phyloP scores from a whole-genome alignment of 2,797 vertebrate species.

The Rachycentron canadum region DNA sequence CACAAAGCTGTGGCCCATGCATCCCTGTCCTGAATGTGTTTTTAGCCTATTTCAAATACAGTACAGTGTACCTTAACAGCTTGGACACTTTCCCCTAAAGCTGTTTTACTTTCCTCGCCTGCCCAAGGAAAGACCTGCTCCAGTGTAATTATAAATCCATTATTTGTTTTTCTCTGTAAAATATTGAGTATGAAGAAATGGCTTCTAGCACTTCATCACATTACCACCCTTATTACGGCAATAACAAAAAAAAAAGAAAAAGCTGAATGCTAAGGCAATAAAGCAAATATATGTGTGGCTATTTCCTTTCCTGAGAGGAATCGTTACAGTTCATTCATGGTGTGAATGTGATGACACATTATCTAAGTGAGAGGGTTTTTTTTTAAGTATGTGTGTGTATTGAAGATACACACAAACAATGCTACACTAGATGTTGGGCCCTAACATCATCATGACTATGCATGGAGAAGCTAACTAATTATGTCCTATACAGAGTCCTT shows the following conservation, averaged over 20 bases:
- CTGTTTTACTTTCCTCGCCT: constrained; percentile 40
- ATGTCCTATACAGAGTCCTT: constrained; percentile 27
- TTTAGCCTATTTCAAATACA: constrained; percentile 20
- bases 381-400: not conserved
- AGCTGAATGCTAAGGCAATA: constrained; percentile 36
- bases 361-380: not conserved
- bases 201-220: constrained; percentile 58
- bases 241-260: constrained; percentile 18
- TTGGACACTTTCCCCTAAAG: constrained; percentile 36
- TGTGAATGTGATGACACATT: constrained; percentile 40
- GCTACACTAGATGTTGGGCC: not conserved
- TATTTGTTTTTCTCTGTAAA: constrained; percentile 68
- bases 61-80: constrained; percentile 19
- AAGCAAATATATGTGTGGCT: constrained; percentile 38
- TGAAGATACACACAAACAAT: constrained; percentile 5
- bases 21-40: not conserved
- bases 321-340: constrained; percentile 35
- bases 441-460: constrained; percentile 9
- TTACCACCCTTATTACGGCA: constrained; percentile 51
- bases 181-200: constrained; percentile 65
- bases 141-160: constrained; percentile 64
- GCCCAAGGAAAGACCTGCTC: constrained; percentile 42
- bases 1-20: constrained; percentile 16
- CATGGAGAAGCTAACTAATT: constrained; percentile 15
- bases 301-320: constrained; percentile 46